Evolutionary conservation across 2,888 invertebrate genomes (phyloP), one percentile per base, ranked within the genome.

Genomic region (Cephus pulcher): DNA sequence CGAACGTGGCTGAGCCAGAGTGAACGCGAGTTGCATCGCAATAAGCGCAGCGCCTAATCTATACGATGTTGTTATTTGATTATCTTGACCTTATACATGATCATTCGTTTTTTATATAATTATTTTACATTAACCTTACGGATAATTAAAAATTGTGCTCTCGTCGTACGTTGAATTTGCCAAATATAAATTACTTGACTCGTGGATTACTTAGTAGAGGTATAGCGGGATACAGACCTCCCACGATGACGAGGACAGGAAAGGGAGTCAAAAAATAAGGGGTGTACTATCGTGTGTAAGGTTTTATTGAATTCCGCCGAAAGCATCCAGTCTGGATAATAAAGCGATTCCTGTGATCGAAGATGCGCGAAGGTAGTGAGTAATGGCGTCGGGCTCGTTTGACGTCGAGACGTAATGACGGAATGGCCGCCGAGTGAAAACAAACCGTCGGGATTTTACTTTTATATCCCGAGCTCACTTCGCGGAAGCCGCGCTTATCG

Each of bases 401-500:
- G 71, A 71, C 71, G 71, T 23, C 33, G 33, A 9, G 71, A 71
- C 71, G 71, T 56, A 56, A 71, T 34, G 32, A 32, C 71, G 71
- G 78, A 76, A 78, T 71, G 78, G 78, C 76, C 56, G 69, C 35
- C 56, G 69, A 78, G 78, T 78, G 82, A 88, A 89, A 88, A 89
- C 87, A 88, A 89, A 88, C 87, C 82, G 76, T 81, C 74, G 80
- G 79, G 80, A 84, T 87, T 88, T 85, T 83, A 83, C 84, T 88
- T 89, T 87, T 88, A 86, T 85, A 86, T 84, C 83, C 84, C 79
- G 80, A 80, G 84, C 84, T 85, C 85, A 85, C 85, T 89, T 88
- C 89, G 88, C 85, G 86, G 89, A 88, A 88, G 87, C 84, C 82
- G 84, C 82, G 86, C 88, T 88, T 88, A 88, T 88, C 88, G 85